Percentiles rank a stretch among this genome's conserved stretches.
Evolutionary conservation across 2,888 invertebrate species (phyloP).

Genomic region (Lasioglossum figueresi): DNA sequence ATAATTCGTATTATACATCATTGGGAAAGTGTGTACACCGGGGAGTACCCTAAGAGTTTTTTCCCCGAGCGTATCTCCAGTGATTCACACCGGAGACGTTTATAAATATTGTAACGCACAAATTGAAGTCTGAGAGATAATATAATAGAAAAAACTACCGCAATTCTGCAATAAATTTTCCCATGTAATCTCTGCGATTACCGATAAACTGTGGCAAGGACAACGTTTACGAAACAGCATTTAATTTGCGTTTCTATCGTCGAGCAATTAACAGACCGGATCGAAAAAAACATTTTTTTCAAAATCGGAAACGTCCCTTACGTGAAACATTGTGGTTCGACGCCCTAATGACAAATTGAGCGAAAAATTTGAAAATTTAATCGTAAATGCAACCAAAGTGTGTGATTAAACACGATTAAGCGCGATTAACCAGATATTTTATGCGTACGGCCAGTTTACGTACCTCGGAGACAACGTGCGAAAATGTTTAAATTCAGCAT

Average conservation of each 20-base stretch:
- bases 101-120: not conserved
- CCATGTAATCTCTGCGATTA: not conserved
- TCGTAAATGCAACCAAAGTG: too few species aligned
- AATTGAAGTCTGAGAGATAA: not conserved
- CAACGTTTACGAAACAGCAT: not conserved
- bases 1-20: not conserved
- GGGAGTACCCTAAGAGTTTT: not conserved
- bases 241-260: not conserved
- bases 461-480: too few species aligned
- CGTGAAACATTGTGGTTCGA: too few species aligned
- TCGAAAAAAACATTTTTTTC: too few species aligned
- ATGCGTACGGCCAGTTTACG: too few species aligned
- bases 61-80: not conserved
- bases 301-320: too few species aligned
- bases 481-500: too few species aligned
- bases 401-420: too few species aligned
- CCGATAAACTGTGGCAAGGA: not conserved
- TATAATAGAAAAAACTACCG: not conserved
- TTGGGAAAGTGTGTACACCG: not conserved
- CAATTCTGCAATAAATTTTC: not conserved
- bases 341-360: too few species aligned
- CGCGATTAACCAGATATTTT: too few species aligned
- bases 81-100: not conserved
- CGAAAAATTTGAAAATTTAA: too few species aligned
- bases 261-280: not conserved